Base-by-base conservation (phyloP, 2,888 invertebrate genomes). In the Chrysodeixis includens region DNA sequence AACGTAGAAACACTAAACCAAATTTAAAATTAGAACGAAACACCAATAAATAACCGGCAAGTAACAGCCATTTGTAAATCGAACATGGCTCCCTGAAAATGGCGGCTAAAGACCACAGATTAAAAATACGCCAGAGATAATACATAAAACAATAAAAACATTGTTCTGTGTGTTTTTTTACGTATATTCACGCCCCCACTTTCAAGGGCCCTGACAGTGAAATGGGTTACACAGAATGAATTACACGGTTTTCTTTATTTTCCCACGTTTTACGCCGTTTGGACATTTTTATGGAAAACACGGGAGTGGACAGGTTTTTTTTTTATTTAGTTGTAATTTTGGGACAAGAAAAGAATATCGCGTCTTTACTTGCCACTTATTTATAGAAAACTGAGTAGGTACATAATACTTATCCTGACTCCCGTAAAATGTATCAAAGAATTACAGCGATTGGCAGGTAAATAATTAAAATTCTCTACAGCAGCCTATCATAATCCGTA, bases 121-220 rank as follows among this genome's bases (percentile, higher is more conserved):
- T 58, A 65, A 72, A 77, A 63, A 66, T 32, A 62, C 60, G 4
- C 30, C 51, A 63, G 62, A 67, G 60, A 71, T 62, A 71, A 71
- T 49, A 55, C 57, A 73, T 46, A 69, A 75, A 78, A 74, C 66
- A 67, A 73, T 67, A 67, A 76, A 74, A 72, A 46, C 56, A 62
- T 69, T 72, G 71, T 78, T 66, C 62, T 26, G 62, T 40, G 51
- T n/a, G 71, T 74, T 76, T 78, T 82, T 78, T 56, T 69, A 20
- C 64, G 70, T 71, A 81, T 77, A 71, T 71, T 74, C 76, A 79
- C 83, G 77, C 83, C 82, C 71, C 69, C 76, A 56, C 61, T 67
- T 59, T 62, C 26, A 66, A 58, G 73, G 66, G 62, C n/a, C 10
- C 56, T 82, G 84, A 85, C 85, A 83, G 84, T 85, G 84, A 84